A percentile compares a stretch with the other conserved stretches of the same genome.
Conservation (phyloP, 23 tunicate genomes). For the Styela plicata region DNA sequence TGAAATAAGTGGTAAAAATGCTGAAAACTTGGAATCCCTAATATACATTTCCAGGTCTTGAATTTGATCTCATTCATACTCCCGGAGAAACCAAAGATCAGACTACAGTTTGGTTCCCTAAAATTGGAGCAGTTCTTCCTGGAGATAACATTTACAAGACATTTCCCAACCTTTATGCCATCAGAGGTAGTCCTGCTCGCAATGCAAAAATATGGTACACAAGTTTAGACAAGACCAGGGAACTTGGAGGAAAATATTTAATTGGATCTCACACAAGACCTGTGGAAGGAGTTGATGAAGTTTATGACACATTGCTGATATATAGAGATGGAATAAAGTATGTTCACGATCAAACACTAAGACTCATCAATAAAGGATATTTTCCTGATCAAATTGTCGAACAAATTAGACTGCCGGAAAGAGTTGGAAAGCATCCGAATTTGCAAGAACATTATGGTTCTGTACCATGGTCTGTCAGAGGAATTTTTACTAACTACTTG, state of each 20-base stretch:
- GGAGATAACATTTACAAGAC: slow-evolving; percentile 81
- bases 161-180: slow-evolving; percentile 89
- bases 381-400: slow-evolving; percentile 65
- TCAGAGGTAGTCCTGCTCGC: slow-evolving; percentile 71
- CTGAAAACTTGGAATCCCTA: too few species aligned
- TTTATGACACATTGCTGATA: slow-evolving; percentile 40
- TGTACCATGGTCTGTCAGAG: slow-evolving; percentile 82
- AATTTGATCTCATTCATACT: slow-evolving; percentile 63
- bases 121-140: slow-evolving; percentile 53
- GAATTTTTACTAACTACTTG: slow-evolving; percentile 37
- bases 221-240: slow-evolving; percentile 51
- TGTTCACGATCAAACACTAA: slow-evolving; percentile 78
- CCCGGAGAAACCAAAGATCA: slow-evolving; percentile 97
- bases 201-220: slow-evolving; percentile 45
- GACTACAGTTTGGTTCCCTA: slow-evolving; percentile 75
- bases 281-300: slow-evolving; percentile 32
- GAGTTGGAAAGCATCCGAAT: slow-evolving; percentile 50
- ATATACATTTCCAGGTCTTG: slow-evolving; percentile 47
- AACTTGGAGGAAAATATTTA: slow-evolving; percentile 41
- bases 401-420: slow-evolving; percentile 54
- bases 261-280: slow-evolving; percentile 71
- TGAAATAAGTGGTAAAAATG: too few species aligned
- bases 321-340: slow-evolving; percentile 87
- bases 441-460: slow-evolving; percentile 74
- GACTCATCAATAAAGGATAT: slow-evolving; percentile 23